phyloP scores from a whole-genome alignment of 2,797 vertebrate species.

The Pristis pectinata region DNA sequence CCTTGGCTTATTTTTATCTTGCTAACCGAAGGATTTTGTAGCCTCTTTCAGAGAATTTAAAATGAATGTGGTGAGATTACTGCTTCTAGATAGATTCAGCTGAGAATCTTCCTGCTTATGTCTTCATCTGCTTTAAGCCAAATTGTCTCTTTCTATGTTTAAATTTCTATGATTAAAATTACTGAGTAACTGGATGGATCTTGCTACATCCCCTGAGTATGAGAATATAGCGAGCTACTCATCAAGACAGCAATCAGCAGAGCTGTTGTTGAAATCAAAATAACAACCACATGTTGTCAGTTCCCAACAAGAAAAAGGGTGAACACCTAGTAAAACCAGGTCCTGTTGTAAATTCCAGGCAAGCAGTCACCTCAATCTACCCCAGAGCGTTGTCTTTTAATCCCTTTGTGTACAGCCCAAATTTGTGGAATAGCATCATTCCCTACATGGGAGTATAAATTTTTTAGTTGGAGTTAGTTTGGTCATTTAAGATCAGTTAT shows the following conservation, averaged over 20 bases:
- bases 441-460: not conserved
- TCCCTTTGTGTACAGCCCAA: not conserved
- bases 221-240: not conserved
- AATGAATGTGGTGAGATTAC: not conserved
- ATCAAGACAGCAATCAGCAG: not conserved
- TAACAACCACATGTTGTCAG: not conserved
- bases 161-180: not conserved
- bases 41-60: not conserved
- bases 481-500: not conserved
- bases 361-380: not conserved
- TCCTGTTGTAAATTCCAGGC: not conserved
- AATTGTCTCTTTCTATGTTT: not conserved
- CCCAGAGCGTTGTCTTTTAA: not conserved
- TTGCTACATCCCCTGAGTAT: not conserved
- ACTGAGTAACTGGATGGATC: not conserved
- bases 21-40: not conserved
- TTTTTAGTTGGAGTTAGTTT: not conserved
- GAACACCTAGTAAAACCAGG: not conserved
- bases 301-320: not conserved
- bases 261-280: not conserved
- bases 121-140: not conserved
- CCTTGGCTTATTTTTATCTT: not conserved
- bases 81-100: not conserved
- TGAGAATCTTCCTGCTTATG: not conserved
- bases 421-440: not conserved